Percentiles rank a stretch among this genome's conserved stretches.
Evolutionary conservation across 2,888 invertebrate genomes (phyloP).

Genomic region (Cynaeus angustus): DNA sequence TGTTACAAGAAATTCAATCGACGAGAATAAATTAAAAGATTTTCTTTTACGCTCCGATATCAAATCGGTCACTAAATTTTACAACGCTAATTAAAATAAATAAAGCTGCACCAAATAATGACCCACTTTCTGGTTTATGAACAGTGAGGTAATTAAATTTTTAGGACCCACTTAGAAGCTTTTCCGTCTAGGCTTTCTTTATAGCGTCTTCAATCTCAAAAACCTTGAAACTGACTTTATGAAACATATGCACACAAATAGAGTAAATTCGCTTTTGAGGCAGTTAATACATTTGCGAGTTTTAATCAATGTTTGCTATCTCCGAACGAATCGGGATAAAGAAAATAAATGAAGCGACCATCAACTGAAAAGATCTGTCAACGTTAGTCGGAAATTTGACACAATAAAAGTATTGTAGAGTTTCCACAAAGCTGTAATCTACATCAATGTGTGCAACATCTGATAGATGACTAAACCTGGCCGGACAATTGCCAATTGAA

Average conservation of each 20-base stretch:
- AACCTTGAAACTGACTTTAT: neutral
- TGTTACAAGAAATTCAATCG: slow-evolving; percentile 23
- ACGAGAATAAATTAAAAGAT: slow-evolving; percentile 25
- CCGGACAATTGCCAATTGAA: too few species aligned
- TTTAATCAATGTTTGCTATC: slow-evolving; percentile 6
- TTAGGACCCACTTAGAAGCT: slow-evolving; percentile 29
- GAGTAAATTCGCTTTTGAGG: neutral
- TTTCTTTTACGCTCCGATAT: slow-evolving; percentile 3
- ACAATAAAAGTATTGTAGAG: slow-evolving; percentile 18
- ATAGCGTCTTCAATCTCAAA: slow-evolving; percentile 6
- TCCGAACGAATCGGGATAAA: slow-evolving; percentile 3
- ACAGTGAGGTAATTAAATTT: slow-evolving; percentile 30
- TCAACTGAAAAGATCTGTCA: slow-evolving; percentile 6
- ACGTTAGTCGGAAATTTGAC: slow-evolving; percentile 7
- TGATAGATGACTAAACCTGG: slow-evolving; percentile 6
- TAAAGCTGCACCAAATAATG: slow-evolving; percentile 26
- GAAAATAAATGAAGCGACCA: neutral
- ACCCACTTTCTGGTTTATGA: slow-evolving; percentile 24
- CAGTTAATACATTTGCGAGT: neutral
- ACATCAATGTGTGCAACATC: neutral
- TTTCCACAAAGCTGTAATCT: slow-evolving; percentile 8
- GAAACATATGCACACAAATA: neutral
- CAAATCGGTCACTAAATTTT: slow-evolving; percentile 31
- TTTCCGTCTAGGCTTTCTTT: slow-evolving; percentile 21
- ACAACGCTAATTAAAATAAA: slow-evolving; percentile 28